Base-by-base conservation (phyloP, 64 coral and sea anemone species). In the Dendronephthya gigantea region DNA sequence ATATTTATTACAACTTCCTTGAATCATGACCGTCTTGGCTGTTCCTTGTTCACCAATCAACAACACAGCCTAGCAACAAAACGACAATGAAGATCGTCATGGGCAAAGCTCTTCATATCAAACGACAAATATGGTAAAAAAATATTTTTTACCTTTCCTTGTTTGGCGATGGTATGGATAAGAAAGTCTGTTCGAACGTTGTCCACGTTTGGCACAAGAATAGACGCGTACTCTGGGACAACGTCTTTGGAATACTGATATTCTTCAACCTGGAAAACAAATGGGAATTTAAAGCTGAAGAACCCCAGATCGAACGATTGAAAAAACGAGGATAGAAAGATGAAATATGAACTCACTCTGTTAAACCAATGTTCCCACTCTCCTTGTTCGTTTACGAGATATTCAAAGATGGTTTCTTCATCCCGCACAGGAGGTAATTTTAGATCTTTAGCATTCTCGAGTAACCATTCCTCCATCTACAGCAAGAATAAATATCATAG, bases 21-120 rank as follows among this genome's bases (percentile, higher is more conserved):
- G 89, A 50, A 93, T 92, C 95, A 98, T 98, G 32, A 98, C 95
- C 7, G 92, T 98, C 92, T 98, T 98, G 0, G 95, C 95, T 49
- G 95, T 93, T 27, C 95, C 95, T 89, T 98, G 95, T 49, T 98
- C 95, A 87, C 95, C 95, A 48, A 98, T 98, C 52, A 98, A 87
- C 51, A 98, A 25, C 47, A 98, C 92, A 43, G 95, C 95, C 95
- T 98, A 51, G 2, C 19, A 35, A 7, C 17, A 40, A 66, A 30
- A 11, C 87, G 27, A 68, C n/a, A n/a, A n/a, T n/a, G n/a, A n/a
- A n/a, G n/a, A n/a, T n/a, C n/a, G n/a, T 58, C 23, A 38, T 19
- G 56, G 32, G 37, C 29, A 14, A 65, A 12, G n/a, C 9, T 41
- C 65, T 34, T 39, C 40, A 72, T 40, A 7, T 12, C 28, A 45